Evolutionary conservation across 1,140 invertebrate genomes (phyloP).

Genomic region (Orussus abietinus): DNA sequence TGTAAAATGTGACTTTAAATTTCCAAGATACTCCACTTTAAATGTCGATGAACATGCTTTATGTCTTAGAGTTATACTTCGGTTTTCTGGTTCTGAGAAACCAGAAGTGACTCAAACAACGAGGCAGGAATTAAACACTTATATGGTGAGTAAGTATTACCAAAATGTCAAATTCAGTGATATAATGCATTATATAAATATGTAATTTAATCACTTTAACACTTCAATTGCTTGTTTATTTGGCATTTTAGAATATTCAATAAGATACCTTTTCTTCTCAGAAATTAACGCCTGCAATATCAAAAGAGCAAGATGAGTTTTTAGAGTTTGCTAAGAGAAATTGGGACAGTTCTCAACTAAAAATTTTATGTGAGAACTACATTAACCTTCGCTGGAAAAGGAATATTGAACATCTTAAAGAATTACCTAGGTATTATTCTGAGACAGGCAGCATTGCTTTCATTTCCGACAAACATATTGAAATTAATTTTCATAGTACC

Average conservation of each 20-base stretch:
- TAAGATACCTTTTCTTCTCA: constrained; percentile 12
- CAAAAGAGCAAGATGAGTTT: constrained; percentile 29
- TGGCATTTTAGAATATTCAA: not conserved
- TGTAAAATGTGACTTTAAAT: constrained; percentile 15
- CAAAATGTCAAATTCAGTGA: constrained; percentile 3
- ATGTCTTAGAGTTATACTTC: constrained; percentile 23
- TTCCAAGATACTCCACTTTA: constrained; percentile 23
- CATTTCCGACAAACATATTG: constrained; percentile 19
- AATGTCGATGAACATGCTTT: constrained; percentile 20
- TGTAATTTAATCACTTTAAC: not conserved
- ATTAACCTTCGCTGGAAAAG: constrained; percentile 24
- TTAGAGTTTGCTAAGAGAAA: constrained; percentile 22
- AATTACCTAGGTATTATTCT: constrained; percentile 30
- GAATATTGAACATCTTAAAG: constrained; percentile 18
- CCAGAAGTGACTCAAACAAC: constrained; percentile 15
- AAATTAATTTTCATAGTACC: constrained; percentile 14
- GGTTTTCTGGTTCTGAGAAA: constrained; percentile 19
- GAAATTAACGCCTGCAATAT: constrained; percentile 21
- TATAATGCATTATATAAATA: constrained; percentile 2
- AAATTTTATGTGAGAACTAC: constrained; percentile 18
- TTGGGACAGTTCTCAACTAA: constrained; percentile 19
- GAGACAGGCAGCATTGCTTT: constrained; percentile 28
- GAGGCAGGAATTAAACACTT: constrained; percentile 24
- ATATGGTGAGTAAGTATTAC: constrained; percentile 19
- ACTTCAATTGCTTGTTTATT: constrained; percentile 2